A percentile compares a stretch with the other conserved stretches of the same genome.
phyloP scores from a whole-genome alignment of 2,113 vertebrate genomes.

The Xiphias gladius region DNA sequence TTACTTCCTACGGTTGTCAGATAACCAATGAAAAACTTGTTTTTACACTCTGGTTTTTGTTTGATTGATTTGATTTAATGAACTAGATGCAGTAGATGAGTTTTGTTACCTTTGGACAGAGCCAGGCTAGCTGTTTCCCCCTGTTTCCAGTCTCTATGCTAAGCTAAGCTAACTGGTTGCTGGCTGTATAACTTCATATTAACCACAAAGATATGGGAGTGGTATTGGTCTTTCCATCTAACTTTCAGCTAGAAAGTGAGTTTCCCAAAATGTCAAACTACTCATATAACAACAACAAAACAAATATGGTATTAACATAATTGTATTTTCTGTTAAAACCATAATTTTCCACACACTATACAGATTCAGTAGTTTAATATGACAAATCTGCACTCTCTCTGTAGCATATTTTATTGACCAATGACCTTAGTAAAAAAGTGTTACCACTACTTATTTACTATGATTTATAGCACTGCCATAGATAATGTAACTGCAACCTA shows the following conservation, averaged over 20 bases:
- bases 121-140: background rate
- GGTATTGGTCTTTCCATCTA: background rate
- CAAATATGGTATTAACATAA: background rate
- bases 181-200: background rate
- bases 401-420: background rate
- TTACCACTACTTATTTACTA: background rate
- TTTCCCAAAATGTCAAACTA: background rate
- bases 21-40: background rate
- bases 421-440: background rate
- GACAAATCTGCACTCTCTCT: background rate
- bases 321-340: background rate
- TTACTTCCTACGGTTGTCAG: background rate
- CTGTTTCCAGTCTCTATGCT: background rate
- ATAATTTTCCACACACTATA: background rate
- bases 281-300: background rate
- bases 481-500: slow-evolving; percentile 7
- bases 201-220: too few relatives aligned
- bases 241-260: background rate
- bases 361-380: background rate
- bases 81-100: background rate
- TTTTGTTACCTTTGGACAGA: background rate
- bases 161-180: background rate
- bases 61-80: background rate
- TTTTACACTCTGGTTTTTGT: background rate
- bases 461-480: background rate